Conservation (phyloP, 2,888 invertebrate genomes). For the Cheilosia vernalis region DNA sequence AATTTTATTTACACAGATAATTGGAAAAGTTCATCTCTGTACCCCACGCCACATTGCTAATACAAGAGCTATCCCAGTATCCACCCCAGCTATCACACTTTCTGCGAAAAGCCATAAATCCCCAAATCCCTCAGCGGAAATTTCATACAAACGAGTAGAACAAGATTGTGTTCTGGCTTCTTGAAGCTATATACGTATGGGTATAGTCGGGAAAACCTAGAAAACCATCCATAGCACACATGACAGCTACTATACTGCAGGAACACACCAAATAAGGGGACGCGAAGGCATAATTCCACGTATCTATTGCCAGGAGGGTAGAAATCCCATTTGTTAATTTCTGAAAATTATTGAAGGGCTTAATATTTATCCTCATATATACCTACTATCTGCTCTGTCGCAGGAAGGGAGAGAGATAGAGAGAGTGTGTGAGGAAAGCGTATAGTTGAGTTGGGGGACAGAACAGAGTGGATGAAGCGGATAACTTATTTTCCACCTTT, state of each 20-base stretch:
- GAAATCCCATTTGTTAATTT: slow-evolving; percentile 74
- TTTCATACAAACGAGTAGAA: slow-evolving; percentile 64
- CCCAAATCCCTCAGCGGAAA: slow-evolving; percentile 73
- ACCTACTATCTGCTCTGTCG: too few relatives aligned
- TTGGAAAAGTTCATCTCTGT: slow-evolving; percentile 73
- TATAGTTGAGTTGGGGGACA: neutral
- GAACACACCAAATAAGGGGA: slow-evolving; percentile 51
- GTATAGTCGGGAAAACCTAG: slow-evolving; percentile 30
- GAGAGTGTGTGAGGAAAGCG: neutral
- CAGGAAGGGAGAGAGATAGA: neutral
- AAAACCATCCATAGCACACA: slow-evolving; percentile 41
- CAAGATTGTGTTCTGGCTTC: slow-evolving; percentile 58
- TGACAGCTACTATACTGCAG: slow-evolving; percentile 23
- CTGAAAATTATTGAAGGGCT: slow-evolving; percentile 74
- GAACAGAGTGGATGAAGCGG: slow-evolving; percentile 30
- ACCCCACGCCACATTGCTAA: slow-evolving; percentile 46
- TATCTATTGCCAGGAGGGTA: slow-evolving; percentile 67
- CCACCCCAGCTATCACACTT: neutral
- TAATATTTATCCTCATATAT: slow-evolving; percentile 66
- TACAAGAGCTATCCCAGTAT: slow-evolving; percentile 12
- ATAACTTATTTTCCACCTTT: slow-evolving; percentile 64
- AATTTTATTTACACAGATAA: slow-evolving; percentile 75
- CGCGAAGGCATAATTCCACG: slow-evolving; percentile 66
- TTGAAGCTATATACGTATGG: slow-evolving; percentile 11
- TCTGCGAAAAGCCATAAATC: slow-evolving; percentile 64